phyloP scores from a whole-genome alignment of 2,888 invertebrate genomes.

The Atrina japonica region DNA sequence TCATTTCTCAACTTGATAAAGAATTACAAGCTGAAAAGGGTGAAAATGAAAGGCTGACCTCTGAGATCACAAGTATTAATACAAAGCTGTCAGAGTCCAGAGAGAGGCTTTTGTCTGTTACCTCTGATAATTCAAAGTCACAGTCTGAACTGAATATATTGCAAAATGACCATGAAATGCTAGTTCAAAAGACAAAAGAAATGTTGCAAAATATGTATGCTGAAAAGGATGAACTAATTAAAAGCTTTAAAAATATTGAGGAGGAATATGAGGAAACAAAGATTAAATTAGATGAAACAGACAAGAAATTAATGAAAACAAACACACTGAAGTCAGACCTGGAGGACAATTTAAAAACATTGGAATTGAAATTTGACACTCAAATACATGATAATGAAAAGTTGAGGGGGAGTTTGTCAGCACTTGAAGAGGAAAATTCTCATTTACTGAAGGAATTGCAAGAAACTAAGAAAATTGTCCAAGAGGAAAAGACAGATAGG shows the following conservation, averaged over 20 bases:
- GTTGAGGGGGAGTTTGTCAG: background rate
- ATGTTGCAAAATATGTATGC: slow-evolving; percentile 15
- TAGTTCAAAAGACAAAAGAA: slow-evolving; percentile 17
- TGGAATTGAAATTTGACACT: background rate
- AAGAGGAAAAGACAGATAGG: background rate
- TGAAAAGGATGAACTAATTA: slow-evolving; percentile 9
- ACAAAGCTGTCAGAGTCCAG: no score
- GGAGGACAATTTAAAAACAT: background rate
- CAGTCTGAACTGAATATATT: background rate
- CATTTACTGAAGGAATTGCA: slow-evolving; percentile 5
- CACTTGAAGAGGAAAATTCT: slow-evolving; percentile 6
- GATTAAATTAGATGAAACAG: slow-evolving; percentile 12
- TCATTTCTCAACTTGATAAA: no score
- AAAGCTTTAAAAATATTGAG: slow-evolving; percentile 15
- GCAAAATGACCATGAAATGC: slow-evolving; percentile 12
- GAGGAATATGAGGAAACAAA: slow-evolving; percentile 9
- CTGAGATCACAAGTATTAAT: no score
- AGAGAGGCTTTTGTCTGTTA: background rate
- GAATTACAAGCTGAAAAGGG: no score
- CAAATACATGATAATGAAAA: background rate
- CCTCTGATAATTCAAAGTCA: background rate
- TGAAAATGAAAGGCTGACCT: no score
- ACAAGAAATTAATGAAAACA: background rate
- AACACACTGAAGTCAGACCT: background rate
- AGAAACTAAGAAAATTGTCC: background rate